Evolutionary conservation across 1,140 invertebrate genomes (phyloP), one percentile per base, ranked within the genome.

Genomic region (Papilio machaon): DNA sequence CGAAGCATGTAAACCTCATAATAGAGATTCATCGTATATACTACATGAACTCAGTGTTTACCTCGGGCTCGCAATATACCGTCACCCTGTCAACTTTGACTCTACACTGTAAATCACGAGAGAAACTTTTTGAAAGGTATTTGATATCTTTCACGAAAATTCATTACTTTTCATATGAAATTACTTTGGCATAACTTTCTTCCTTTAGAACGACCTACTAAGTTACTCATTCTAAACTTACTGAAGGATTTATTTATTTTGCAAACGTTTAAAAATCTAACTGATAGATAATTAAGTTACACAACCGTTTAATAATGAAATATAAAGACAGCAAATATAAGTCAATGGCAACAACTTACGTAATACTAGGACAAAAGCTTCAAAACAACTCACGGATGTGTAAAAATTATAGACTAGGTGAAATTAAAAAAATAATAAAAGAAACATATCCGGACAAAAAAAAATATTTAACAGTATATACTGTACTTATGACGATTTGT

Each of bases 1-100:
- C 81, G 64, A 74, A 87, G 85, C 87, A 91, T 87, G 84, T 83
- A 85, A 82, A 84, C 85, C 80, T 85, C 85, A 85, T 88, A 88
- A 82, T 82, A 38, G 54, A 80, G 75, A 58, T 83, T 81, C 81
- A 80, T 81, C 73, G 80, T 82, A 54, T 64, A 73, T 79, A 81
- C 19, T 17, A 58, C 13, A n/a, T 54, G 30, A 38, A 35, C 30
- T 60, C 49, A 13, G 47, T 77, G 43, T 58, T 38, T 78, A 35
- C 38, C 11, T 78, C 35, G 76, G 15, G 10, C 30, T 78, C 38
- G 35, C 49, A 78, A 54, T 17, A 58, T 4, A 77, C 19, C 52
- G 19, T 38, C n/a, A 75, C 11, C 19, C n/a, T 17, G 19, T 10
- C 43, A 19, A 49, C 38, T 10, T 43, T 19, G 15, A 15, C 11